Conservation (phyloP, 2,888 invertebrate species). For the Unio delphinus region DNA sequence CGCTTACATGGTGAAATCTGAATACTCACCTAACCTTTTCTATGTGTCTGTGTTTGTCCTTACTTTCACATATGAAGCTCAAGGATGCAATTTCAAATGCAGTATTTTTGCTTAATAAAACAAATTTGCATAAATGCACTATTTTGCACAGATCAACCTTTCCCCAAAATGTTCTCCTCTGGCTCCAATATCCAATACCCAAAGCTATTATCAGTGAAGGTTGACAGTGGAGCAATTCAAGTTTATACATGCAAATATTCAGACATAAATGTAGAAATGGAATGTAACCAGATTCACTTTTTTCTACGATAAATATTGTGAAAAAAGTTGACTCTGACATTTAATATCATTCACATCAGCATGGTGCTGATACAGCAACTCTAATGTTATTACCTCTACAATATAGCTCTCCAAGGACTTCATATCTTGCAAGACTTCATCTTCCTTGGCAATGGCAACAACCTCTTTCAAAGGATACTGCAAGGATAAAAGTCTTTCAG, state of each 20-base stretch:
- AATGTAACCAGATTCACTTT: no score
- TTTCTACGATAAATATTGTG: neutral
- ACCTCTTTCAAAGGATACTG: slow-evolving; percentile 94
- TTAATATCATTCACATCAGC: neutral
- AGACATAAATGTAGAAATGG: neutral
- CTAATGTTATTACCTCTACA: slow-evolving; percentile 75
- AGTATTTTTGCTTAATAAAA: no score
- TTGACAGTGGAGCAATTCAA: neutral
- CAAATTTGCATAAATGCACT: no score
- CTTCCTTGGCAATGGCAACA: slow-evolving; percentile 90
- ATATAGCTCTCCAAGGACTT: slow-evolving; percentile 87
- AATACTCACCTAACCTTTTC: no score
- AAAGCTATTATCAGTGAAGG: no score
- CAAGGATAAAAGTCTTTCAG: slow-evolving; percentile 11
- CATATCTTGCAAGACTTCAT: slow-evolving; percentile 84
- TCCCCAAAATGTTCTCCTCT: no score
- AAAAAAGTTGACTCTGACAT: neutral
- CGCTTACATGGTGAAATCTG: no score
- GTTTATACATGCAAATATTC: neutral
- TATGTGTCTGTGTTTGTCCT: no score
- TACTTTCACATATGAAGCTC: no score
- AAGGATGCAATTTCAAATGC: no score
- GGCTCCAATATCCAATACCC: no score
- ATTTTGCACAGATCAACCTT: no score
- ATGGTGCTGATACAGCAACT: neutral